Percentiles rank a stretch among this genome's conserved stretches.
Evolutionary conservation across 2,797 vertebrate species (phyloP).

Genomic region (Sciaenops ocellatus): DNA sequence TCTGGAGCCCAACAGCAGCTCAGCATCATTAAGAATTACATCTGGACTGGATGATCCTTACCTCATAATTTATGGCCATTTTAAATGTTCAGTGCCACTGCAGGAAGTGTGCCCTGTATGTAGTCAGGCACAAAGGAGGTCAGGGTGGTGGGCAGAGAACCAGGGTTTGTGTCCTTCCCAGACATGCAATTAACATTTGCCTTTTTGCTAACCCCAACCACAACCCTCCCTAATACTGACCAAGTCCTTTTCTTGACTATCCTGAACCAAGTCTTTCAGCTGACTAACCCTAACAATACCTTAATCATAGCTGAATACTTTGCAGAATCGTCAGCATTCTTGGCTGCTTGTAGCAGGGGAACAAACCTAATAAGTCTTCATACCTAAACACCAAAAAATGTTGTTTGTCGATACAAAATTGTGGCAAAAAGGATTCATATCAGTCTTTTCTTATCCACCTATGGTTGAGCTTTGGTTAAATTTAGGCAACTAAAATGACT

Average conservation of each 20-base stretch:
- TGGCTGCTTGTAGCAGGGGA: not conserved
- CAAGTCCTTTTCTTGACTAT: not conserved
- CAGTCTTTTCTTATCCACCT: not conserved
- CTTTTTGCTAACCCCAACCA: not conserved
- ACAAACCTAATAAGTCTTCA: not conserved
- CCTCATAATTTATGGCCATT: not conserved
- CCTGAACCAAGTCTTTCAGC: not conserved
- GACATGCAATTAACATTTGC: conserved; percentile 13
- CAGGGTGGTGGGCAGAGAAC: not conserved
- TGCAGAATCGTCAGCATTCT: not conserved
- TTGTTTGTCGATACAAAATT: too few species aligned
- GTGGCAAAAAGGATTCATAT: not conserved
- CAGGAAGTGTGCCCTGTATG: not conserved
- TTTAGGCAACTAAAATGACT: not conserved
- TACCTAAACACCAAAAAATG: not conserved
- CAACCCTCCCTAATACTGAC: not conserved
- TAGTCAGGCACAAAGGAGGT: conserved; percentile 5
- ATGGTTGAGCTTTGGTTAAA: not conserved
- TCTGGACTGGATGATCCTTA: not conserved
- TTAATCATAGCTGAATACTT: not conserved
- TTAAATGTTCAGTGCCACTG: not conserved
- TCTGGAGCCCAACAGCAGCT: not conserved
- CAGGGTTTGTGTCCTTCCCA: conserved; percentile 1
- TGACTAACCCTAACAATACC: not conserved
- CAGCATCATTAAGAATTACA: not conserved